Percentiles rank a stretch among this genome's conserved stretches.
Conservation (phyloP, 2,113 vertebrate genomes). For the Grallaria varia region DNA sequence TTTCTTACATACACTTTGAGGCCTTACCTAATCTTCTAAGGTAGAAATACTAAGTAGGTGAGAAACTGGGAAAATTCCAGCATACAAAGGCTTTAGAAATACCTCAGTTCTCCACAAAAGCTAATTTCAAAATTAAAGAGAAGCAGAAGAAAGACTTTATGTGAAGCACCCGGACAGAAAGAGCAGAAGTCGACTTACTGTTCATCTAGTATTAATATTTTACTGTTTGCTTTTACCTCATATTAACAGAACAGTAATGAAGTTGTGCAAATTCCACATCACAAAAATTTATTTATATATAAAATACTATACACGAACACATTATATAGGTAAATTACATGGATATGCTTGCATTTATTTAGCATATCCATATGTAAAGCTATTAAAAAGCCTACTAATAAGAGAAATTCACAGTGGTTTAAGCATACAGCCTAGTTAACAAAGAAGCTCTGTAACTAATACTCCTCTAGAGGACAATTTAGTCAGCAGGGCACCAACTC, state of each 20-base stretch:
- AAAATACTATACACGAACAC: background rate
- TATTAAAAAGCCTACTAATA: conserved; percentile 67
- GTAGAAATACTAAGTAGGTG: background rate
- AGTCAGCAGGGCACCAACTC: conserved; percentile 77
- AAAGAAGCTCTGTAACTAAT: conserved; percentile 78
- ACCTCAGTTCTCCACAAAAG: conserved; percentile 49
- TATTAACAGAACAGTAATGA: conserved; percentile 30
- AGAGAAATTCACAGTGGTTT: conserved; percentile 70
- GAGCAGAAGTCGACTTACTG: background rate
- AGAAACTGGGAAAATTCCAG: background rate
- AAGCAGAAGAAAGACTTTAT: conserved; percentile 43
- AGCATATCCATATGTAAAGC: conserved; percentile 44
- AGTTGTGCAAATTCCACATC: conserved; percentile 34
- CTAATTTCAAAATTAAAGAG: conserved; percentile 44
- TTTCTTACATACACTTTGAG: background rate
- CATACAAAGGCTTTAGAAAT: conserved; percentile 6
- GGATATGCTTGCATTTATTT: conserved; percentile 47
- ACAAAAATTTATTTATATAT: conserved; percentile 12
- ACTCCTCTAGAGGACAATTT: conserved; percentile 77
- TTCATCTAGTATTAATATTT: conserved; percentile 59
- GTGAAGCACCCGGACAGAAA: background rate
- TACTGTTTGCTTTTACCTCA: conserved; percentile 17
- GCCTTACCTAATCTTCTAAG: background rate
- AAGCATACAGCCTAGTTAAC: conserved; percentile 75
- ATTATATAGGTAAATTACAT: conserved; percentile 54